Evolutionary conservation across 2,113 vertebrate species (phyloP), one percentile per base, ranked within the genome.

Genomic region (Butorides virescens): DNA sequence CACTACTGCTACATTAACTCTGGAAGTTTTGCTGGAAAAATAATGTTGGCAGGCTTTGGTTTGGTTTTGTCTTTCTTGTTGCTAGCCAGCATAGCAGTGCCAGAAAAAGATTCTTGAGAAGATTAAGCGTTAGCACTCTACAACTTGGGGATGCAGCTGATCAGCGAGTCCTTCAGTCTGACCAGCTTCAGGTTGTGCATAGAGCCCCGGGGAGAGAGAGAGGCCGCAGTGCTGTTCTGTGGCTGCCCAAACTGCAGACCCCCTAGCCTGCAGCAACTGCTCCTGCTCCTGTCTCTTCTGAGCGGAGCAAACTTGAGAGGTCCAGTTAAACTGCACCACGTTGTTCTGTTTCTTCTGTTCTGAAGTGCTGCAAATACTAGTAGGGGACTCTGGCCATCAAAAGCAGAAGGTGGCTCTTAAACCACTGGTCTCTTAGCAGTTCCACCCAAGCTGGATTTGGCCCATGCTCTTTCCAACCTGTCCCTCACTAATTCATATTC

Each of bases 21-120:
- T 93, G 95, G 65, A 91, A 72, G 37, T 92, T 95, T 92, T 74
- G 39, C 76, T 95, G 94, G 76, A 97, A 96, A 95, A 95, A 75
- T 86, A 14, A 70, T 58, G 23, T 88, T 90, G 81, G 56, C 32
- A 36, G 18, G 18, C 10, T 42, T 89, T 70, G 15, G 23, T 88
- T 92, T 95, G 76, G 59, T 90, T 95, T 95, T 70, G 61, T 56
- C 80, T 84, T 70, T 86, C 86, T 52, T 78, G 36, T 75, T 94
- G 15, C 52, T 52, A 61, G 70, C 63, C 87, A 89, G 80, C 36
- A 19, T 10, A 83, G 53, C 90, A 87, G 32, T 55, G 66, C 78
- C 68, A 66, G 71, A 56, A 87, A 73, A 96, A 76, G 49, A 29
- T 68, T 88, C 53, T 78, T 5, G 1, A 73, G 46, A 70, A 88